Conservation (phyloP, 2,888 invertebrate species). For the Netelia inedita region DNA sequence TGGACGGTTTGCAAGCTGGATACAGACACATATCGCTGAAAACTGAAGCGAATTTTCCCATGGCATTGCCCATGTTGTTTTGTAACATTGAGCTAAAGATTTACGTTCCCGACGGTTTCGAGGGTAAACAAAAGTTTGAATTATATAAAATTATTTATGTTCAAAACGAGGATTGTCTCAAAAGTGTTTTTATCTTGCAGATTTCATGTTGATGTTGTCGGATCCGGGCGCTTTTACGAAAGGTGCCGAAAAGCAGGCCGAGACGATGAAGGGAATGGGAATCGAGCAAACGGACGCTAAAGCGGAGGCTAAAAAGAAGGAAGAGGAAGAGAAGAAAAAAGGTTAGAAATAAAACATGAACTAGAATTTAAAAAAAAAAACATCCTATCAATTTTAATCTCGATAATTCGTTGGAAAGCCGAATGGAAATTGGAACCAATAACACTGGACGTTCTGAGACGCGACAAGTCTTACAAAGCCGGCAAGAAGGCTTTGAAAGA, state of each 20-base stretch:
- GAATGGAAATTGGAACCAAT: slow-evolving; percentile 84
- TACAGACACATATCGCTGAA: slow-evolving; percentile 90
- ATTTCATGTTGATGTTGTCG: slow-evolving; percentile 98
- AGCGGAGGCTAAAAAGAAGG: slow-evolving; percentile 83
- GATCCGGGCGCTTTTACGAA: slow-evolving; percentile 94
- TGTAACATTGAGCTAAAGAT: slow-evolving; percentile 90
- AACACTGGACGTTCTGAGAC: slow-evolving; percentile 85
- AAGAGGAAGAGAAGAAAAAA: slow-evolving; percentile 82
- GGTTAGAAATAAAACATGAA: slow-evolving; percentile 69
- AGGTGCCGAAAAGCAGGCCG: slow-evolving; percentile 88
- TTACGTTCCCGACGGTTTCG: slow-evolving; percentile 90
- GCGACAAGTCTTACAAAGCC: slow-evolving; percentile 87
- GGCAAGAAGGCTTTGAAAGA: slow-evolving; percentile 89
- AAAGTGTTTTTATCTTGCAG: slow-evolving; percentile 85
- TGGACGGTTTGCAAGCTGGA: slow-evolving; percentile 90
- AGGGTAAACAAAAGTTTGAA: slow-evolving; percentile 84
- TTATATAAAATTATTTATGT: slow-evolving; percentile 37
- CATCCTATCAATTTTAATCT: slow-evolving; percentile 8
- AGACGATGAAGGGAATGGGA: slow-evolving; percentile 90
- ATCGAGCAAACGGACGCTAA: slow-evolving; percentile 86
- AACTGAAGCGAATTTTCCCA: slow-evolving; percentile 90
- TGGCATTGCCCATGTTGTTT: slow-evolving; percentile 90
- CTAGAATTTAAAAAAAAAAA: slow-evolving; percentile 2
- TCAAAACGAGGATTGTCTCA: background rate
- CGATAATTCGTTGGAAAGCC: slow-evolving; percentile 71